Percentiles rank a stretch among this genome's conserved stretches.
These are phyloP conservation scores for Tauraco erythrolophus DNA, from an alignment of 2,113 vertebrate species.

Conservation along the genomic window DNA sequence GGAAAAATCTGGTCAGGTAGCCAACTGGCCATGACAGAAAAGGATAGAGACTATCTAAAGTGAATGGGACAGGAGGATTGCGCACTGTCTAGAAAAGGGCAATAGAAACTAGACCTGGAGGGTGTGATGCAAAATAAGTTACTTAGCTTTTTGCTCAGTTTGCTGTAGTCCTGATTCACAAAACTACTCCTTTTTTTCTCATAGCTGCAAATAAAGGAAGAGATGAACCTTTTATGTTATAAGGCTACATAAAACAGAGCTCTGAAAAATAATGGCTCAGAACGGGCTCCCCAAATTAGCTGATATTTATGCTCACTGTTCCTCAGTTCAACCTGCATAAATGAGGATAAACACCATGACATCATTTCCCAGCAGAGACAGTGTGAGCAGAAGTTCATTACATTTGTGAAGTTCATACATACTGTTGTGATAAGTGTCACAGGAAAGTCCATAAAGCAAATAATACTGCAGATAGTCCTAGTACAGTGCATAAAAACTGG, in stretches of 20 bases:
- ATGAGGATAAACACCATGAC: background rate
- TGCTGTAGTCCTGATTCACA: background rate
- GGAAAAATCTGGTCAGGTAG: background rate
- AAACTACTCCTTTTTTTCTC: background rate
- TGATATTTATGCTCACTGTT: background rate
- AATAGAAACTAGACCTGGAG: background rate
- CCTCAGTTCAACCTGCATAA: background rate
- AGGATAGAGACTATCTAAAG: background rate
- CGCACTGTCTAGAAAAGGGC: background rate
- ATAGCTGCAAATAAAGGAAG: background rate
- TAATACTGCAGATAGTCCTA: background rate
- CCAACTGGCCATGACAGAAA: background rate
- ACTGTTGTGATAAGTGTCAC: background rate
- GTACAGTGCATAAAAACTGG: background rate
- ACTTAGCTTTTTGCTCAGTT: background rate
- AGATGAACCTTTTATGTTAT: background rate
- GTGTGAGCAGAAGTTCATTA: background rate
- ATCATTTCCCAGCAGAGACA: background rate
- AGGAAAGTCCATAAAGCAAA: background rate
- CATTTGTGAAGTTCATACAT: background rate
- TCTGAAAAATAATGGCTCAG: background rate
- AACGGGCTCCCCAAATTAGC: background rate
- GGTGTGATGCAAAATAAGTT: background rate
- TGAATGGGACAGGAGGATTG: background rate
- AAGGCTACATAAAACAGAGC: background rate